Base-by-base conservation (phyloP, 2,888 invertebrate genomes). In the Cantharis flavilabris region DNA sequence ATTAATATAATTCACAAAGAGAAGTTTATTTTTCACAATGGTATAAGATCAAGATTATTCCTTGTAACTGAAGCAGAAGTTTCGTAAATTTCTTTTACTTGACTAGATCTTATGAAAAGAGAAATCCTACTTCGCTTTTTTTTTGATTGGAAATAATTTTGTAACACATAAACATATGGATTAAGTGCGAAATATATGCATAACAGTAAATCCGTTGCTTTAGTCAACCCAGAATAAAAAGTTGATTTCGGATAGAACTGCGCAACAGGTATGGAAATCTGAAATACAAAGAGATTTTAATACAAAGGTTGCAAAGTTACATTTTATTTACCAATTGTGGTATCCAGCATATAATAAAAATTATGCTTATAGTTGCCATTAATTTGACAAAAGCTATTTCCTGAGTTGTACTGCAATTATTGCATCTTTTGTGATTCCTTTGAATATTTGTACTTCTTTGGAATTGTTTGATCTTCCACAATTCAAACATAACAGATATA, bases 291-390 rank as follows among this genome's bases (percentile, higher is more conserved):
- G 71, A 76, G 4, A 4, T 33, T 13, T 33, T 13, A 33, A 33
- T 33, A 33, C 33, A 13, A 33, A 71, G n/a, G 16, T 20, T n/a
- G n/a, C 20, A 11, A n/a, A 28, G 26, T 65, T 28, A 30, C 62
- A 62, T 67, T 65, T 63, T 49, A 81, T 90, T 90, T 86, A 96
- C 96, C 94, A 96, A 93, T 88, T 96, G 96, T 23, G 96, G 96
- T 89, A 95, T 90, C 96, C 96, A 97, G 88, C 96, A 96, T 65
- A 94, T 89, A 84, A 96, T 93, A 87, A 96, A 96, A 28, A 95
- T 92, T 80, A 96, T 92, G 80, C 96, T 95, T 64, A 97, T 91
- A 71, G 94, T 92, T 1, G 94, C 94, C 96, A 96, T 96, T 65
- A 96, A 91, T 83, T 94, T 92, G 82, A 96, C 95, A 88, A 97